Percentiles rank a stretch among this genome's conserved stretches.
These are phyloP conservation scores for Perca schrenkii DNA, from an alignment of 2,113 vertebrate species.

Conservation along the genomic window DNA sequence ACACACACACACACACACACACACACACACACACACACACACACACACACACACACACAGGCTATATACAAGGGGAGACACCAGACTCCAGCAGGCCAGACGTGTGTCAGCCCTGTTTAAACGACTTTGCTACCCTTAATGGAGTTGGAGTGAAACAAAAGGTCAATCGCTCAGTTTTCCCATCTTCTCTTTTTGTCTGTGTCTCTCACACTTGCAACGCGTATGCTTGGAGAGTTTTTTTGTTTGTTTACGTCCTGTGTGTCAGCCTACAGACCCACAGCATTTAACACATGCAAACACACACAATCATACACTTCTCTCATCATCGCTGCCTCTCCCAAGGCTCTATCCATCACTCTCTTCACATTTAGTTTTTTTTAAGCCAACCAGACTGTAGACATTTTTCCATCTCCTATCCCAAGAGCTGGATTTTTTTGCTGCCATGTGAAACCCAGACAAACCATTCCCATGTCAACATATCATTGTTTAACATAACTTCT, in stretches of 20 bases:
- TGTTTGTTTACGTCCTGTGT: neutral
- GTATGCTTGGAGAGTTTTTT: constrained; percentile 37
- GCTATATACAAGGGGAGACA: constrained; percentile 65
- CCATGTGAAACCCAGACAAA: constrained; percentile 60
- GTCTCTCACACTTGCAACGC: constrained; percentile 8
- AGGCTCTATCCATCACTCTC: constrained; percentile 28
- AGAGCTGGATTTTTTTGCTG: constrained; percentile 27
- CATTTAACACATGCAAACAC: constrained; percentile 11
- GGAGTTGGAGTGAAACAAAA: constrained; percentile 34
- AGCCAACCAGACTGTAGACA: constrained; percentile 47
- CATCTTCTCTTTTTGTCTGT: neutral
- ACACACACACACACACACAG: constrained; percentile 6
- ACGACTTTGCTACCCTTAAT: constrained; percentile 37
- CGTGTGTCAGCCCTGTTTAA: constrained; percentile 68
- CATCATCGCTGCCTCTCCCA: constrained; percentile 21
- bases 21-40: too few species aligned
- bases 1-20: constrained; percentile 16
- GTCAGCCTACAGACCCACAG: neutral
- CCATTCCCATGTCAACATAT: constrained; percentile 59
- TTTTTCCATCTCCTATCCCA: constrained; percentile 58
- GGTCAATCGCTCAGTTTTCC: constrained; percentile 47
- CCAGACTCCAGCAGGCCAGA: constrained; percentile 70
- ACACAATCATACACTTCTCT: constrained; percentile 30
- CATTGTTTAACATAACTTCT: constrained; percentile 60
- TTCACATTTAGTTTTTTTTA: constrained; percentile 22